Conservation (phyloP, 2,113 vertebrate genomes). For the Cnemophilus loriae region DNA sequence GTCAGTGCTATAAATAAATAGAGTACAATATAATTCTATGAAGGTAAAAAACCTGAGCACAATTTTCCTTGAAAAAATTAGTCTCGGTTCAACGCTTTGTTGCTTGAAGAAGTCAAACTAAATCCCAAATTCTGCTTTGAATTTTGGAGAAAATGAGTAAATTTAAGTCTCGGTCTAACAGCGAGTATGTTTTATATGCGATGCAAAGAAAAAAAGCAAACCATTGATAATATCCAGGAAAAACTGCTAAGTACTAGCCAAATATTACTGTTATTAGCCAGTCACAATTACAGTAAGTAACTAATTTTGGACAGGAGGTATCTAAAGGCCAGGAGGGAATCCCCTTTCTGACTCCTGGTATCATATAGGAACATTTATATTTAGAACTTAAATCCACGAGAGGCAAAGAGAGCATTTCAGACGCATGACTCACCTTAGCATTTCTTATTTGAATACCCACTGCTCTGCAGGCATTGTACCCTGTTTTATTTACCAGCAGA, state of each 20-base stretch:
- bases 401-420: background rate
- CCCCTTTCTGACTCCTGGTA: background rate
- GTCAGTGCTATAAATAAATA: background rate
- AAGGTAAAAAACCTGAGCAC: background rate
- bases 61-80: background rate
- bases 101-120: background rate
- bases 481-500: conserved; percentile 9
- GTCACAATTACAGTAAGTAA: background rate
- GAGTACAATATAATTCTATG: background rate
- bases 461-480: background rate
- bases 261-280: background rate
- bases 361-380: background rate
- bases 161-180: background rate
- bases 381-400: background rate
- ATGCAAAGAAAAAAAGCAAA: background rate
- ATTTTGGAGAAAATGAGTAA: background rate
- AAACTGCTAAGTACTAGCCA: background rate
- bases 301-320: background rate
- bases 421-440: background rate
- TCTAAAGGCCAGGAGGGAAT: background rate
- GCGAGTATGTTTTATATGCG: background rate
- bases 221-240: background rate
- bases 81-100: background rate
- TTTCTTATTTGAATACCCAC: background rate
- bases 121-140: background rate